phyloP scores from a whole-genome alignment of 2,113 vertebrate genomes.

The Pontoporia blainvillei region DNA sequence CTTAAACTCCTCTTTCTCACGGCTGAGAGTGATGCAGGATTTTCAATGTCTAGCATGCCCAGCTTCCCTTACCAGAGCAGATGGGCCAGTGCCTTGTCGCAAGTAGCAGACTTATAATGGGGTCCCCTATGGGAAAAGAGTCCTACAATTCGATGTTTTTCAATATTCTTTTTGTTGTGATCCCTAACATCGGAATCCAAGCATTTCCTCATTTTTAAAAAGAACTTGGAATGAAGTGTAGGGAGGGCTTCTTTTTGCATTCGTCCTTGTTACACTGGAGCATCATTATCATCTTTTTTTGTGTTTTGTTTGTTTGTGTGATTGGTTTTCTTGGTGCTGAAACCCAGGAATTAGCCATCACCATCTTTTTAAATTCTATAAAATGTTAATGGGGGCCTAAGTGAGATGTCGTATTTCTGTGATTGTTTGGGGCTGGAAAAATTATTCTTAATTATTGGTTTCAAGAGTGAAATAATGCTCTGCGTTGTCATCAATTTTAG shows the following conservation, averaged over 20 bases:
- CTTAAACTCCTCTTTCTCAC: not conserved
- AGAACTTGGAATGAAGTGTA: not conserved
- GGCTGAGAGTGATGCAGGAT: not conserved
- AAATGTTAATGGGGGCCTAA: not conserved
- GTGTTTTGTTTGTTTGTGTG: not conserved
- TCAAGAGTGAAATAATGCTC: not conserved
- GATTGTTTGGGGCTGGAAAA: not conserved
- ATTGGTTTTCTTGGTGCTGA: not conserved
- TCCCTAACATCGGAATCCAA: not conserved
- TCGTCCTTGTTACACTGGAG: not conserved
- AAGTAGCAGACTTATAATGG: not conserved
- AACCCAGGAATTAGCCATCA: not conserved
- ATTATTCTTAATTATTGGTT: not conserved
- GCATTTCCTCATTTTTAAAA: constrained; percentile 2
- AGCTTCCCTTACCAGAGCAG: not conserved
- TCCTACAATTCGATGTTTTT: not conserved
- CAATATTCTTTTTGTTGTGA: not conserved
- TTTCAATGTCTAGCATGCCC: not conserved
- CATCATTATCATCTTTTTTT: not conserved
- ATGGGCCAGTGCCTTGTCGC: not conserved
- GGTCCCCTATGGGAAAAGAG: not conserved
- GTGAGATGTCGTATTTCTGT: not conserved
- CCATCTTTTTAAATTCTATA: not conserved
- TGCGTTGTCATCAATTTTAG: not conserved
- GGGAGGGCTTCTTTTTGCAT: not conserved